Conservation (phyloP, 2,797 vertebrate species). For the Myiotriccus ornatus region DNA sequence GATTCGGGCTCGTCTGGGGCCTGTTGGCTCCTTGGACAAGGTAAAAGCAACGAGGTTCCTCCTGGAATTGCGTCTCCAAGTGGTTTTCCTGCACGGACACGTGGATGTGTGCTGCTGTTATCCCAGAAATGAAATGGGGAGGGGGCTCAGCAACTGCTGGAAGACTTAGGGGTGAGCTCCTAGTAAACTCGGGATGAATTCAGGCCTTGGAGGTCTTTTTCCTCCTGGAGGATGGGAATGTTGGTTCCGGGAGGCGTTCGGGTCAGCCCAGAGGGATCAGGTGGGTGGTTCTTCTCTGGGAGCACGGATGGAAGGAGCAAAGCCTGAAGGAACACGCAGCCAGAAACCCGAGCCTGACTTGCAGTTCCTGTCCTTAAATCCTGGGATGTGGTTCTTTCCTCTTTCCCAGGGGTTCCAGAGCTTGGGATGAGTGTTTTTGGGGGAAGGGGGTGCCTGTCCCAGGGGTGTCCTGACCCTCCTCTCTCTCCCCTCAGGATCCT, state of each 20-base stretch:
- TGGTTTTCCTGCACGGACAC: neutral
- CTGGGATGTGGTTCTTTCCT: rapidly evolving
- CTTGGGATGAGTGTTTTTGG: neutral
- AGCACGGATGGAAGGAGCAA: neutral
- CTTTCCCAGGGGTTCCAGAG: rapidly evolving
- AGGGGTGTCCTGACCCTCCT: neutral
- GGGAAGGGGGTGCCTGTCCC: neutral
- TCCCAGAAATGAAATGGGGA: neutral
- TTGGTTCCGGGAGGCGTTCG: neutral
- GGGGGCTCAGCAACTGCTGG: neutral
- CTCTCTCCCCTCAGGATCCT: neutral
- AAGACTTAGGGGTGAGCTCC: neutral
- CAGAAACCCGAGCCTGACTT: no score
- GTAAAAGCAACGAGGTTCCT: neutral
- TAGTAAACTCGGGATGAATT: neutral
- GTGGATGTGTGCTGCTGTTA: neutral
- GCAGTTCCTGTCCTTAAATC: neutral
- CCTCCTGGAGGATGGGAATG: neutral
- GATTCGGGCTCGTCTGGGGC: neutral
- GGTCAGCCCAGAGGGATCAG: neutral
- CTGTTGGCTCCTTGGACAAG: neutral
- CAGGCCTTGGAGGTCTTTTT: neutral
- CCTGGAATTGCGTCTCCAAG: neutral
- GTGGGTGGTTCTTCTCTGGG: neutral
- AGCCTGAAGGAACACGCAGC: rapidly evolving